phyloP scores from a whole-genome alignment of 2,113 vertebrate genomes.

The Bothrops jararaca region DNA sequence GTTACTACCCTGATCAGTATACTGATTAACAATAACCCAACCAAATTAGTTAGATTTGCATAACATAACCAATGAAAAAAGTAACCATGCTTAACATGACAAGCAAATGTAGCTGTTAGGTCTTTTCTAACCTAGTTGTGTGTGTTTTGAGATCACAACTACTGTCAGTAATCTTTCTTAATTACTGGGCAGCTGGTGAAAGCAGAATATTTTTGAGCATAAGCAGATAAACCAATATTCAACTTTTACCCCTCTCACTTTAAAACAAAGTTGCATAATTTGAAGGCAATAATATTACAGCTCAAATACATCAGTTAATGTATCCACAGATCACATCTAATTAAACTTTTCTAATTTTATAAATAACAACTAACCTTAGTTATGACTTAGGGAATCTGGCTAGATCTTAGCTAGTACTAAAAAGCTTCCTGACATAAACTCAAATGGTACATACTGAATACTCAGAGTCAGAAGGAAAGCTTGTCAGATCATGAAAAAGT shows the following conservation, averaged over 20 bases:
- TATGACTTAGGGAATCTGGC: neutral
- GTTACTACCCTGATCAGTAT: neutral
- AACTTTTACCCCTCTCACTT: neutral
- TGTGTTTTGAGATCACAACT: neutral
- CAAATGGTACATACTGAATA: neutral
- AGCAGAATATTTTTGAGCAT: neutral
- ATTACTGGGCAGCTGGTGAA: neutral
- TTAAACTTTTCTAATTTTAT: too few species aligned
- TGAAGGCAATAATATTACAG: neutral
- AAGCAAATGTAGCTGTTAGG: neutral
- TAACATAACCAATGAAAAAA: neutral
- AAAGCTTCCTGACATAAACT: neutral
- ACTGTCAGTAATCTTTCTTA: neutral
- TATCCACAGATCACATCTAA: neutral
- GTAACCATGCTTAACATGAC: neutral
- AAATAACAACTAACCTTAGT: neutral
- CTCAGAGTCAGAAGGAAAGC: neutral
- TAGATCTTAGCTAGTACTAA: neutral
- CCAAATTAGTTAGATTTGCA: neutral
- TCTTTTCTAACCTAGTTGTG: neutral
- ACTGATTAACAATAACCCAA: neutral
- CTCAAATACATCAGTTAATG: neutral
- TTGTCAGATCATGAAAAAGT: neutral
- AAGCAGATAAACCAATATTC: neutral
- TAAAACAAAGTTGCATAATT: neutral